These are phyloP conservation scores for Pseudochromis fuscus DNA, from an alignment of 2,797 vertebrate species.

Conservation along the genomic window DNA sequence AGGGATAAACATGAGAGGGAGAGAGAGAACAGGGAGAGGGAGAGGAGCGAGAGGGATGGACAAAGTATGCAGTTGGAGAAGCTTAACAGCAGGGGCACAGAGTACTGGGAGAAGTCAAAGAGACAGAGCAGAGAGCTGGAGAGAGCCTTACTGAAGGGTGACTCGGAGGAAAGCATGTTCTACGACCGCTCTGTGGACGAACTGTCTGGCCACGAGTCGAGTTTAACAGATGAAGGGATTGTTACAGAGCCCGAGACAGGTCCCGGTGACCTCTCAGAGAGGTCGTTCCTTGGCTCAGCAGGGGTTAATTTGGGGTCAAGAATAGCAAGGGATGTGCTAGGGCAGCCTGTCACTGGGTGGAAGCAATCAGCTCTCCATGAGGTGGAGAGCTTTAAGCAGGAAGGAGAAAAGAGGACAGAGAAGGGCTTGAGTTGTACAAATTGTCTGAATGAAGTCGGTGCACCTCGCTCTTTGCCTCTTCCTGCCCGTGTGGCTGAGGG, in stretches of 20 bases:
- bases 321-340: constrained; percentile 83
- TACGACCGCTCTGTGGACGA: constrained; percentile 89
- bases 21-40: constrained; percentile 69
- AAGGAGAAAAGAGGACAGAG: constrained; percentile 59
- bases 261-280: constrained; percentile 74
- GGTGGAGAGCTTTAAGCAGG: constrained; percentile 61
- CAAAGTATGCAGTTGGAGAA: constrained; percentile 74
- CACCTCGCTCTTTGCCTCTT: constrained; percentile 37
- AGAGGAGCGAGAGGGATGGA: constrained; percentile 73
- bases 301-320: constrained; percentile 72
- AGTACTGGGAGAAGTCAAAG: constrained; percentile 65
- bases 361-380: constrained; percentile 83
- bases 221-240: constrained; percentile 96
- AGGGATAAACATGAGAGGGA: constrained; percentile 73
- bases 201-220: constrained; percentile 93
- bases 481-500: constrained; percentile 70
- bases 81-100: constrained; percentile 67
- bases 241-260: constrained; percentile 91
- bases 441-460: constrained; percentile 52
- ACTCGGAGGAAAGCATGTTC: constrained; percentile 83
- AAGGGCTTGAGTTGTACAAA: constrained; percentile 55
- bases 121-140: constrained; percentile 64
- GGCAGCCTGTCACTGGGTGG: constrained; percentile 85
- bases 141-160: constrained; percentile 72
- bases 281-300: constrained; percentile 67